Evolutionary conservation across 2,888 invertebrate species (phyloP), one percentile per base, ranked within the genome.

Genomic region (Ommatoiulus sabulosus): DNA sequence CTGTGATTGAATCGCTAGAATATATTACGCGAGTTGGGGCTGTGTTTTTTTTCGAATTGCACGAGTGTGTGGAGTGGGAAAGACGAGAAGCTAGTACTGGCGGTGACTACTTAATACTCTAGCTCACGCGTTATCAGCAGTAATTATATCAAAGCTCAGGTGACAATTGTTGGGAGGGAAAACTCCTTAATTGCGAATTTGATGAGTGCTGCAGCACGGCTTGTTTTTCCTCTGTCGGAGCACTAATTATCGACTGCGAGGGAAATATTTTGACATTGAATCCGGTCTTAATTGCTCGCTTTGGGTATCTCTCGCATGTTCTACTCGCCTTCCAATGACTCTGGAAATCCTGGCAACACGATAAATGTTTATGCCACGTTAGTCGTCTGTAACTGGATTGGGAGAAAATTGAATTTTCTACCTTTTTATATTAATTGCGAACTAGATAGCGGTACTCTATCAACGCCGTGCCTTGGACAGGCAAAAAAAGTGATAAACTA

Each of bases 121-220:
- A 0, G 35, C 80, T 80, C 80, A 80, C 7, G 35, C 35, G 80
- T 80, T 80, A 80, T 80, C 80, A 80, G 80, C 35, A 43, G 80
- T 80, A 80, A 80, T 80, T 80, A 80, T 80, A 80, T 80, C 80
- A 80, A 35, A 80, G 80, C 80, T 80, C 35, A 80, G 80, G 80
- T 80, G 80, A 80, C 80, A 80, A 80, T 80, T 80, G 80, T 80
- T 80, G 80, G 80, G 35, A 80, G 80, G 80, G 80, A 80, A 80
- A 80, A 80, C 24, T 24, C 80, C 80, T 80, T 80, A 80, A 80
- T 80, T 80, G 80, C 80, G 80, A 35, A 80, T 80, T 80, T 80
- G 80, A 80, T 80, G 80, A 80, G 80, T 80, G 80, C 80, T 80
- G 35, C 80, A 80, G 35, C 80, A 80, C 80, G 80, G 35, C 80